Percentiles rank a stretch among this genome's conserved stretches.
Conservation (phyloP, 2,888 invertebrate genomes). For the Drosophila subsilvestris region DNA sequence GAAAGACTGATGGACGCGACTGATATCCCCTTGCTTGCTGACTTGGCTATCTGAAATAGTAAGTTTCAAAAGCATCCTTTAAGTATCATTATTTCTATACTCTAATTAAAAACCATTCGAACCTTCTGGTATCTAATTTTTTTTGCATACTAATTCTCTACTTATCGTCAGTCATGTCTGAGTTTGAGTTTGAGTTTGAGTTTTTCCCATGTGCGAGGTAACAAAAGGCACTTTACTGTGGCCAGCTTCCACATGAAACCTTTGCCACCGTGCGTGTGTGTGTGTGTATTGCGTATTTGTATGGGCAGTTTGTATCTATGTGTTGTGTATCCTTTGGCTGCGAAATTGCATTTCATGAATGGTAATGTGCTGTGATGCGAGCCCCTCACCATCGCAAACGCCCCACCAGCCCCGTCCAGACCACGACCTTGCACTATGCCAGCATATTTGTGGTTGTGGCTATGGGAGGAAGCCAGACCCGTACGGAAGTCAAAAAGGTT, state of each 20-base stretch:
- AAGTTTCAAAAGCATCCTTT: neutral
- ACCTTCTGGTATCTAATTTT: neutral
- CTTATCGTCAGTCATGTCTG: too few species aligned
- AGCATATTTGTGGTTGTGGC: neutral
- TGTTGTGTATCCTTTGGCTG: conserved; percentile 59
- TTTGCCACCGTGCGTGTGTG: conserved; percentile 1
- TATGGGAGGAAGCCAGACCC: neutral
- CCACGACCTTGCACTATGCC: neutral
- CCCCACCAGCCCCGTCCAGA: neutral
- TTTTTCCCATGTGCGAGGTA: conserved; percentile 18
- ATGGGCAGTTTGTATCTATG: conserved; percentile 51
- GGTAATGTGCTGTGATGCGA: conserved; percentile 72
- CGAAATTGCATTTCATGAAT: conserved; percentile 77
- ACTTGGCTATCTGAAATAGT: too few species aligned
- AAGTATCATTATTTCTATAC: neutral
- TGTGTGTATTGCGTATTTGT: conserved; percentile 8
- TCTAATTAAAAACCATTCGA: too few species aligned
- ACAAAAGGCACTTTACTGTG: conserved; percentile 66
- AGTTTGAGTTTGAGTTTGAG: too few species aligned
- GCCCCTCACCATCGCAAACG: conserved; percentile 14
- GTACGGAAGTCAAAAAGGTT: conserved; percentile 3
- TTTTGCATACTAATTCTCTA: neutral
- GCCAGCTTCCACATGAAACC: conserved; percentile 15
- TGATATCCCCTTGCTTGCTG: conserved; percentile 8
- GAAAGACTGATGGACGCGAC: neutral